Evolutionary conservation across 2,888 invertebrate species (phyloP).

Genomic region (Agrotis puta): DNA sequence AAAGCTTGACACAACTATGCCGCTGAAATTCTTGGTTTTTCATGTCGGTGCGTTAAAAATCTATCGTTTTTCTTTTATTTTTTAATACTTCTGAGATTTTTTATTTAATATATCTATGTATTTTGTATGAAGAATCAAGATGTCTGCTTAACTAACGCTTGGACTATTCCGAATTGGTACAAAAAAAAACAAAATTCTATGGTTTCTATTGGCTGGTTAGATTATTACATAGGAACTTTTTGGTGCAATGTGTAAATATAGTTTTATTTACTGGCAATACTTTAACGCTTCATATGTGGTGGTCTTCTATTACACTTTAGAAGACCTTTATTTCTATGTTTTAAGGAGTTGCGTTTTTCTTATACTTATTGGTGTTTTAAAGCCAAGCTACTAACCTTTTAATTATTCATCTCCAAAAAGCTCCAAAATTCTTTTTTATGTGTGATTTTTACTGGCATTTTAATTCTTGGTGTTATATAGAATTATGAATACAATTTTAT

Average conservation of each 20-base stretch:
- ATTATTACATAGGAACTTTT: conserved; percentile 19
- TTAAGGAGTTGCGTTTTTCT: neutral
- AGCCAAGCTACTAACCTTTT: conserved; percentile 34
- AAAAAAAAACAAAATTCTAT: conserved; percentile 17
- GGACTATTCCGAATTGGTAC: conserved; percentile 17
- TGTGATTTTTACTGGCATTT: neutral
- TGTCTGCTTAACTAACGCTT: conserved; percentile 57
- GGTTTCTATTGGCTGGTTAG: conserved; percentile 26
- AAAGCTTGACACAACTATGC: conserved; percentile 59
- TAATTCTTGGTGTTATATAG: conserved; percentile 6
- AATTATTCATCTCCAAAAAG: conserved; percentile 2
- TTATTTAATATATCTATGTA: conserved; percentile 19
- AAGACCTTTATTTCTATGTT: conserved; percentile 12
- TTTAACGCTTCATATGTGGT: conserved; percentile 44
- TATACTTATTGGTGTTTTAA: conserved; percentile 22
- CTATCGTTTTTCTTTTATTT: neutral
- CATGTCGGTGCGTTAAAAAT: conserved; percentile 23
- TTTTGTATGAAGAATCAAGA: conserved; percentile 56
- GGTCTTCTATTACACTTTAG: conserved; percentile 15
- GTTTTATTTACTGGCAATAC: conserved; percentile 27
- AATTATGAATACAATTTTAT: too few species aligned
- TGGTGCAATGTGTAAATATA: conserved; percentile 51
- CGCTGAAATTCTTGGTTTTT: conserved; percentile 58
- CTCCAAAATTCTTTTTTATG: neutral
- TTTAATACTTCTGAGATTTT: neutral